Evolutionary conservation across 2,113 vertebrate species (phyloP), one percentile per base, ranked within the genome.

Genomic region (Bubo bubo): DNA sequence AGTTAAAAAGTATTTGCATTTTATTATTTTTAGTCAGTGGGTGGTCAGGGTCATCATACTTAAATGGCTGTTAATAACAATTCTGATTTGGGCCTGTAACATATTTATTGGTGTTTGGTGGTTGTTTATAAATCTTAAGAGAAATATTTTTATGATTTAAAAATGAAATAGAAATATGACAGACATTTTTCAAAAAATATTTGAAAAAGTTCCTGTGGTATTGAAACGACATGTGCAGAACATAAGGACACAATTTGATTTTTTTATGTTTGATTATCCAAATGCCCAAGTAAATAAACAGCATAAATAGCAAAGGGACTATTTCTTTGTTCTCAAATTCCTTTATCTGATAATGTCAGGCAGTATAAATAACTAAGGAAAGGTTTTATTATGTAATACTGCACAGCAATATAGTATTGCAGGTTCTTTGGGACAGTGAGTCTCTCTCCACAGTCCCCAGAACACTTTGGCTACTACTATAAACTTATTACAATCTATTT

Each of bases 261-360:
- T 67, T 73, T 56, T 64, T 81, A 50, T 67, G 58, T 81, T 95
- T 94, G 58, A 19, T 82, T 95, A 92, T 70, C 70, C 80, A 93
- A 95, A 95, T 91, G n/a, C 23, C 45, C 80, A 73, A 85, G 66
- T 73, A 94, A 95, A 96, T 93, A 96, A 95, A 89, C 2, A 5
- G 28, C 63, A 62, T 80, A 79, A 93, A 88, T 86, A 93, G 93
- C 81, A 96, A 94, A 93, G 62, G 7, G 74, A 52, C 90, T 76
- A 28, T 88, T 95, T 90, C 93, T 97, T 96, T 96, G 84, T 91
- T 97, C 93, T 93, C 59, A 86, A 67, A 88, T 73, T 95, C 89
- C 58, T 95, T 85, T 88, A 95, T 96, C 91, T 79, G 84, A 86
- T 96, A 95, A 94, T 93, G 74, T 90, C 77, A 59, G 59, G 71